Conservation (phyloP, 1,140 invertebrate genomes). For the Coptotermes formosanus region DNA sequence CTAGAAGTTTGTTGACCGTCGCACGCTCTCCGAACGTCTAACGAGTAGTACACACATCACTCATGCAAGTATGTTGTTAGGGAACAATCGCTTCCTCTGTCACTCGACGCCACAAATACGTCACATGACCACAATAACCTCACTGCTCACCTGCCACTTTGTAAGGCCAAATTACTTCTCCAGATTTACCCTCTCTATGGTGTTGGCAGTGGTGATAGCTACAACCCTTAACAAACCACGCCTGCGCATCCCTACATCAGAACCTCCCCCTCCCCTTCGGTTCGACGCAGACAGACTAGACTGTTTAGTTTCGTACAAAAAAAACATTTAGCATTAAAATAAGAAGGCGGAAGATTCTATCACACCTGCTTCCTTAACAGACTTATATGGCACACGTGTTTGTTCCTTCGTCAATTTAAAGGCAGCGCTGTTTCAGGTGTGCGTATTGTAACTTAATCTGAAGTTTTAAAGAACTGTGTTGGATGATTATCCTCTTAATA, state of each 20-base stretch:
- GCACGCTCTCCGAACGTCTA: background rate
- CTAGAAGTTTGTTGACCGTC: background rate
- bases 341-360: background rate
- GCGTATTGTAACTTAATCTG: too few relatives aligned
- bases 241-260: background rate
- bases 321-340: background rate
- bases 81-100: background rate
- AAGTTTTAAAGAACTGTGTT: too few relatives aligned
- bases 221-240: slow-evolving; percentile 6
- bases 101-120: background rate
- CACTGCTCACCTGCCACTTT: background rate
- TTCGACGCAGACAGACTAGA: background rate
- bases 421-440: too few relatives aligned
- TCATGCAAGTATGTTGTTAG: background rate
- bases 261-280: background rate
- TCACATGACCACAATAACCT: slow-evolving; percentile 18
- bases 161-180: background rate
- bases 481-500: too few relatives aligned
- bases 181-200: background rate
- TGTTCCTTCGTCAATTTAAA: too few relatives aligned
- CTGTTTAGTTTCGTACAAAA: background rate
- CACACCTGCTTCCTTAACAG: too few relatives aligned
- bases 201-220: slow-evolving; percentile 6
- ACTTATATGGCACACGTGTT: too few relatives aligned
- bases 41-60: background rate